Base-by-base conservation (phyloP, 2,113 vertebrate genomes). In the Romanogobio albipinnatus region DNA sequence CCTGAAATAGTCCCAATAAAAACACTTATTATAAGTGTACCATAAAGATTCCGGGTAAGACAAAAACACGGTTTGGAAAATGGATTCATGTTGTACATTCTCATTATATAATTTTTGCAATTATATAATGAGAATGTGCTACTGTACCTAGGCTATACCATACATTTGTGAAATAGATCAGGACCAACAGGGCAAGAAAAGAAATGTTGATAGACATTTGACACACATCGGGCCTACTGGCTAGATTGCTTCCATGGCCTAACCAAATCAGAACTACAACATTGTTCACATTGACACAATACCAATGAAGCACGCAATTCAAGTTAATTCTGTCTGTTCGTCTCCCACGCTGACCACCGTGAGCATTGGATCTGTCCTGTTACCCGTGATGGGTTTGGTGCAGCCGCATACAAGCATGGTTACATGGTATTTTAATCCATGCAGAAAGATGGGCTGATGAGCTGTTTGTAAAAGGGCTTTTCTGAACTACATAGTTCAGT, bases 361-460 rank as follows among this genome's bases (percentile, higher is more conserved):
- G 64, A 33, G 53, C 49, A 26, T 75, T 47, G 10, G 78, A 75
- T 76, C 43, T 56, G 64, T 84, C 83, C 84, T 74, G 22, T 47
- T 79, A 71, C 79, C 53, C 71, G 33, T 33, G 33, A 45, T 58
- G 49, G 61, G 74, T 71, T 88, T 84, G 82, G 87, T 84, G 39
- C 14, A 59, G 82, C 39, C 9, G 68, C 86, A 90, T 49, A 85
- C 80, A 78, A 78, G 81, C 85, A 78, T 90, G 82, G 70, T 62
- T 78, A 56, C 39, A 33, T 76, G 90, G 87, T 86, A 89, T 89
- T 89, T 91, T 91, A 91, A 91, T 90, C 87, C 83, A 68, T 51
- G 64, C 66, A 66, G 84, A 49, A 73, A 76, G 73, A 78, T 84
- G 75, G 78, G 73, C 61, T 59, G 83, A 80, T 81, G 80, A 73